These are phyloP conservation scores for Notothenia rossii DNA, from an alignment of 2,113 vertebrate genomes.

Conservation along the genomic window DNA sequence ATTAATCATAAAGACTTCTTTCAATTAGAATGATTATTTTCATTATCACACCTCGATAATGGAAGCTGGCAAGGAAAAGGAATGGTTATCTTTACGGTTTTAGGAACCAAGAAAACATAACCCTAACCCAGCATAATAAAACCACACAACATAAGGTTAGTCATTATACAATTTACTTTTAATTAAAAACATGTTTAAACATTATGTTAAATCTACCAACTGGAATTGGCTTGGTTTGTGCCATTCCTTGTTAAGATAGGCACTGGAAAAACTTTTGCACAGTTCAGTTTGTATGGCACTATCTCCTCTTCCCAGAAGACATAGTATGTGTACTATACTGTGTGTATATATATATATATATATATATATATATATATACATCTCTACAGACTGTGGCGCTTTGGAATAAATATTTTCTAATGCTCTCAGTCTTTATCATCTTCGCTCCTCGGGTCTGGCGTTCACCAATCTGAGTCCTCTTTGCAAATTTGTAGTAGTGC, in stretches of 20 bases:
- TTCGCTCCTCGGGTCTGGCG: constrained; percentile 39
- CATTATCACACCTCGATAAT: neutral
- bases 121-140: neutral
- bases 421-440: constrained; percentile 53
- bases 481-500: constrained; percentile 69
- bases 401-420: constrained; percentile 61
- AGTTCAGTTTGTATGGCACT: neutral
- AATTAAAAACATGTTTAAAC: neutral
- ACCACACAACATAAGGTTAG: neutral
- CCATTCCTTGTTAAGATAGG: neutral
- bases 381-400: constrained; percentile 35
- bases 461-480: constrained; percentile 43
- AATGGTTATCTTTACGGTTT: neutral
- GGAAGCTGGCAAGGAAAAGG: neutral
- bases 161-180: neutral
- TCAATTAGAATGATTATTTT: neutral
- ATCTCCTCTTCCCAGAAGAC: constrained; percentile 1
- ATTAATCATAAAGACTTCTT: neutral
- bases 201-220: neutral
- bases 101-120: neutral
- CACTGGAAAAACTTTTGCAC: neutral
- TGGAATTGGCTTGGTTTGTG: neutral
- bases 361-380: constrained; percentile 14
- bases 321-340: constrained; percentile 1
- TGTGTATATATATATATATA: neutral